Percentiles rank a stretch among this genome's conserved stretches.
phyloP scores from a whole-genome alignment of 2,113 vertebrate genomes.

The Cavia aperea region DNA sequence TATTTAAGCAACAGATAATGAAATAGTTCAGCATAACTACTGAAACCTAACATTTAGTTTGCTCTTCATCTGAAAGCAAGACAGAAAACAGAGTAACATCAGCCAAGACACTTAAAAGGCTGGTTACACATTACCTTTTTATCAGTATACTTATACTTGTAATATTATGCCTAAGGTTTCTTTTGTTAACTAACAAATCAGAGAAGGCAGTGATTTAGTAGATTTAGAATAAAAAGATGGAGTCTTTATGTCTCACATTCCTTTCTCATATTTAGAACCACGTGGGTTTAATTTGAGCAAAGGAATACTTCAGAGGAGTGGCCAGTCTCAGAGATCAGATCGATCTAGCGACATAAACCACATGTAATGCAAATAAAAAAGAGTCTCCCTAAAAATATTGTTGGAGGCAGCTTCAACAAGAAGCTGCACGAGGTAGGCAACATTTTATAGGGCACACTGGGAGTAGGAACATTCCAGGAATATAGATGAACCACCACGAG shows the following conservation, averaged over 20 bases:
- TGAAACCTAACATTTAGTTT: neutral
- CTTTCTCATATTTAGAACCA: neutral
- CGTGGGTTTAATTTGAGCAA: neutral
- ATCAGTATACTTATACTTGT: neutral
- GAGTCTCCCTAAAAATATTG: neutral
- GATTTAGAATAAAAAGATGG: neutral
- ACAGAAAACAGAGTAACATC: neutral
- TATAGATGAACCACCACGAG: neutral
- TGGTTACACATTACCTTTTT: neutral
- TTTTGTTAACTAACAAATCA: slow-evolving; percentile 20
- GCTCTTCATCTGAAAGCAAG: neutral
- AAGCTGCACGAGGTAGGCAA: neutral
- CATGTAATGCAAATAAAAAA: neutral
- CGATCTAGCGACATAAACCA: neutral
- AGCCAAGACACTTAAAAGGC: neutral
- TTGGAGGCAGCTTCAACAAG: neutral
- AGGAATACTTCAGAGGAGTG: neutral
- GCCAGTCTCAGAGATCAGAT: neutral
- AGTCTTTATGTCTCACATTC: neutral
- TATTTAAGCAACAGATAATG: slow-evolving; percentile 6
- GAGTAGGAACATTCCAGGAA: neutral
- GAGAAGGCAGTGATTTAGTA: neutral
- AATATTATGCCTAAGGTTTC: neutral
- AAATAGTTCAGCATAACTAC: slow-evolving; percentile 26
- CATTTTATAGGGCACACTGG: neutral